Evolutionary conservation across 2,888 invertebrate species (phyloP).

Genomic region (Galerucella pusilla): DNA sequence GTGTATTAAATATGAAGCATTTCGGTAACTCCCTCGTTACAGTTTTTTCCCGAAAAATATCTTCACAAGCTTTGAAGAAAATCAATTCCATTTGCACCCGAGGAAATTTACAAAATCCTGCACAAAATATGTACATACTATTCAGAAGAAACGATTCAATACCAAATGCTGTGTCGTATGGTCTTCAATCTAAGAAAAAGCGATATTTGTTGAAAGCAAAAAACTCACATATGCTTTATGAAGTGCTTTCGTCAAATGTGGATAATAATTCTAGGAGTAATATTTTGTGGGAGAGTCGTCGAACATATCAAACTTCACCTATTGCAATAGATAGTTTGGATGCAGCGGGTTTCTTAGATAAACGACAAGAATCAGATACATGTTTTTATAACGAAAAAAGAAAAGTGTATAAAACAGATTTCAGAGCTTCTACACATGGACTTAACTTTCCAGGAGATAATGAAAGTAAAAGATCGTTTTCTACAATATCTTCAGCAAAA

Average conservation of each 20-base stretch:
- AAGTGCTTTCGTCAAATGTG: not conserved
- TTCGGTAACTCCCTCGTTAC: not conserved
- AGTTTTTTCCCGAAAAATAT: conserved; percentile 5
- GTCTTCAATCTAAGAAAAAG: not conserved
- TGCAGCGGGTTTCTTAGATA: not conserved
- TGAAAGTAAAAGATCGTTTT: not conserved
- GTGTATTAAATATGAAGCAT: not conserved
- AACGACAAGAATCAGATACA: not conserved
- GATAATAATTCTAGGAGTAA: not conserved
- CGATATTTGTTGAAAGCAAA: not conserved
- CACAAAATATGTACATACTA: not conserved
- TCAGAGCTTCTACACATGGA: not conserved
- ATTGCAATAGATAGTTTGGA: not conserved
- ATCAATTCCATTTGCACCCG: not conserved
- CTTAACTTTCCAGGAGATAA: not conserved
- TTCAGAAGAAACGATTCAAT: not conserved
- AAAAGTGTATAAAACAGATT: not conserved
- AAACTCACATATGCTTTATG: not conserved
- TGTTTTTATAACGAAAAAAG: not conserved
- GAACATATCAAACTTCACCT: not conserved
- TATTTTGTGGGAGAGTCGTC: not conserved
- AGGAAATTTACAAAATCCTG: not conserved
- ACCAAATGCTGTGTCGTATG: not conserved
- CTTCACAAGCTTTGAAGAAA: not conserved
- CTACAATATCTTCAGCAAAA: not conserved